phyloP scores from a whole-genome alignment of 2,797 vertebrate species.

The Perodicticus potto region DNA sequence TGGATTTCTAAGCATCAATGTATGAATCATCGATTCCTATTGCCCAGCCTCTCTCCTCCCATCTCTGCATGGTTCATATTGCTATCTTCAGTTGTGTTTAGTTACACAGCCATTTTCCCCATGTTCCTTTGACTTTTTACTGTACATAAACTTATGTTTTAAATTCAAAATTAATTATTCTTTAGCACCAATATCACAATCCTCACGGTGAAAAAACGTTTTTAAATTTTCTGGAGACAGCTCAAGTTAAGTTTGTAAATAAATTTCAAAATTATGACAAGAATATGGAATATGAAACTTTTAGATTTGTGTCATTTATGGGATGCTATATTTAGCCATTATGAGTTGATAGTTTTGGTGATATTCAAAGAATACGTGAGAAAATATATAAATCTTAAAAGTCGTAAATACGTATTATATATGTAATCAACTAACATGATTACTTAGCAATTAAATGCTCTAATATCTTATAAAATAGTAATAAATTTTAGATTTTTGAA shows the following conservation, averaged over 20 bases:
- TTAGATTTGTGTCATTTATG: not conserved
- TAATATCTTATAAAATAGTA: not conserved
- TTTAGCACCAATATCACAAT: not conserved
- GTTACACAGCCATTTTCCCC: not conserved
- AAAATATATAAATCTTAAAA: conserved; percentile 15
- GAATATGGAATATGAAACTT: not conserved
- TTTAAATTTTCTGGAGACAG: not conserved
- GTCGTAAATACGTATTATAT: not conserved
- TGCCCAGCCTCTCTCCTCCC: not conserved
- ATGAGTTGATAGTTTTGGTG: not conserved
- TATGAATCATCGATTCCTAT: not conserved
- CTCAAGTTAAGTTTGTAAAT: not conserved
- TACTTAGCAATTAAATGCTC: not conserved
- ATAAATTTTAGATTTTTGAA: not conserved
- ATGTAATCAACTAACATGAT: not conserved
- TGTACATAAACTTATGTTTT: not conserved
- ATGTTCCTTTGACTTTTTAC: not conserved
- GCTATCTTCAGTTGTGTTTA: not conserved
- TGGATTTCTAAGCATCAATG: not conserved
- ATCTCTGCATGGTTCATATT: not conserved
- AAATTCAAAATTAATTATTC: not conserved
- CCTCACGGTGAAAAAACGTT: not conserved
- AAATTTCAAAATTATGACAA: conserved; percentile 31
- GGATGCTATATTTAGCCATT: conserved; percentile 15
- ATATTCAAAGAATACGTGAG: not conserved